Evolutionary conservation across 2,113 vertebrate species (phyloP).

Genomic region (Platysteira castanea): DNA sequence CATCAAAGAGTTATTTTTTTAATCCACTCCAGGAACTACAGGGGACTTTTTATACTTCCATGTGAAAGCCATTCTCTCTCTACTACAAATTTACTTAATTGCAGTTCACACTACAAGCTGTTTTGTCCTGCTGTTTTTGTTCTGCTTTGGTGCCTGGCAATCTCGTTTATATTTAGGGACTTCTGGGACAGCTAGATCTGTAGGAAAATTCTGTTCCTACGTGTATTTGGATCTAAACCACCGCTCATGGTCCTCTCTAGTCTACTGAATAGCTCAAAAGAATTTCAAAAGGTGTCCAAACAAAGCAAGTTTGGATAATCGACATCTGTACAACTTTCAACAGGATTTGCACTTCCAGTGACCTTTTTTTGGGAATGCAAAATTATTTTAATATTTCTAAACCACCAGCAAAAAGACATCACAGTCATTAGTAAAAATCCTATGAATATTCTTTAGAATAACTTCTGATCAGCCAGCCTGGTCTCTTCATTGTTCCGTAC

Average conservation of each 20-base stretch:
- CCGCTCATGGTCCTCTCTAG: not conserved
- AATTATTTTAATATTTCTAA: not conserved
- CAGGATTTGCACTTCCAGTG: not conserved
- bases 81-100: conserved; percentile 9
- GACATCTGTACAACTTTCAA: not conserved
- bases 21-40: not conserved
- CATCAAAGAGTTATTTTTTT: not conserved
- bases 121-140: conserved; percentile 7
- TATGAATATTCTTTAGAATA: not conserved
- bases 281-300: not conserved
- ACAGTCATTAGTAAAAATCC: not conserved
- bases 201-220: not conserved
- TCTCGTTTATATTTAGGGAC: not conserved
- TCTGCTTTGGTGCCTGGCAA: conserved; percentile 3
- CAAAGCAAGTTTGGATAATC: not conserved
- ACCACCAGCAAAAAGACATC: not conserved
- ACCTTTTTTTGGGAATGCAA: not conserved
- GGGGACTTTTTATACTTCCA: not conserved
- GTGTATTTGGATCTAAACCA: not conserved
- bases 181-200: not conserved
- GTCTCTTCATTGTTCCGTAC: not conserved
- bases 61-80: not conserved
- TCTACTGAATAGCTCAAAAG: not conserved
- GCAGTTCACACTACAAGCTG: not conserved
- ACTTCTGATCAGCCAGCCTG: not conserved